These are phyloP conservation scores for Nibea coibor DNA, from an alignment of 2,113 vertebrate genomes.

Conservation along the genomic window DNA sequence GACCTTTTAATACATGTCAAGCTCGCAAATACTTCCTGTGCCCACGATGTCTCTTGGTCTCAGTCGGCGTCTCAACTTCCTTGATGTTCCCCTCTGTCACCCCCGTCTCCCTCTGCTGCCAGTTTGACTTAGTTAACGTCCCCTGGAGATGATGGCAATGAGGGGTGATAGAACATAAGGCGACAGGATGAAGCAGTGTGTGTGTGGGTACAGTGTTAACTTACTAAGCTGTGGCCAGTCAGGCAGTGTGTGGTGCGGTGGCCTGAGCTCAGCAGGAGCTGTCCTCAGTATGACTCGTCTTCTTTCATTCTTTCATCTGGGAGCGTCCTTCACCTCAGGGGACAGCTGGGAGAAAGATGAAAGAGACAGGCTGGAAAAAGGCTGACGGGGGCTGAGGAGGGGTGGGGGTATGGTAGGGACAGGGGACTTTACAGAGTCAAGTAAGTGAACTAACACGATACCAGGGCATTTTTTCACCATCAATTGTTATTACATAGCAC, in stretches of 20 bases:
- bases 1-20: conserved; percentile 74
- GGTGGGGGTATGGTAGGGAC: conserved; percentile 5
- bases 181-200: conserved; percentile 61
- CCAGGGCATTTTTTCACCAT: not conserved
- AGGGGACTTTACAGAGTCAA: conserved; percentile 67
- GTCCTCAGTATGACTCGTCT: conserved; percentile 48
- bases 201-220: conserved; percentile 19
- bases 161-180: conserved; percentile 70
- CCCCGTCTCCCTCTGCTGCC: conserved; percentile 44
- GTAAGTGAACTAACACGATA: conserved; percentile 17
- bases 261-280: conserved; percentile 51
- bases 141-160: conserved; percentile 61
- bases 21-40: conserved; percentile 35
- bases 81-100: conserved; percentile 50
- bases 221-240: conserved; percentile 44
- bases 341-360: conserved; percentile 62
- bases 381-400: not conserved
- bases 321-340: conserved; percentile 57
- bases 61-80: conserved; percentile 32
- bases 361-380: conserved; percentile 77
- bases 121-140: conserved; percentile 68
- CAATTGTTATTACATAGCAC: not conserved
- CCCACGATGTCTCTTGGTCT: conserved; percentile 23
- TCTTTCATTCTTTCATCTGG: conserved; percentile 62
- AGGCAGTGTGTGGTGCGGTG: conserved; percentile 46